Evolutionary conservation across 2,113 vertebrate genomes (phyloP), one percentile per base, ranked within the genome.

Genomic region (Atrichornis clamosus): DNA sequence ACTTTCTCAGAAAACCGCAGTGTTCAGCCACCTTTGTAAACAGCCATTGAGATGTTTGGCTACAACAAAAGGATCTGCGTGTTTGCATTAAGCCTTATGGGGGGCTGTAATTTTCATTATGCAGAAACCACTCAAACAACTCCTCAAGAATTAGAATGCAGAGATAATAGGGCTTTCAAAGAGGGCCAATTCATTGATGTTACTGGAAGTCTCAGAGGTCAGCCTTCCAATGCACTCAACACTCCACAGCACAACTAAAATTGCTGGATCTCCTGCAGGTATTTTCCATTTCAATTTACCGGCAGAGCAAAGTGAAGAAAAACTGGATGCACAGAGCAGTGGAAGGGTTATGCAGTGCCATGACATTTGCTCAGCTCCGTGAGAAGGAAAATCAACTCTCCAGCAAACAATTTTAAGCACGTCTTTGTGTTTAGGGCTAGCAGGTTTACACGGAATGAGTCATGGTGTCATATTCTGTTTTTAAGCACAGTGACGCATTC

Each of bases 81-180:
- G 39, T 78, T 91, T 89, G 75, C 49, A 59, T 74, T 75, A 70
- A 92, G 42, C 59, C 42, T 63, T 42, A 10, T 13, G 47, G 65
- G 88, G 70, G 63, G 64, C 76, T 84, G 68, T 50, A 92, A 93
- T 93, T 80, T 80, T 93, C 47, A 74, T 95, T 88, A 90, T 35
- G 50, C 70, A 95, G 79, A 81, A 92, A 77, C 50, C 83, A 86
- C 77, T 91, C 56, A n/a, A 83, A 65, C 5, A n/a, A 7, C 55
- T 56, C 59, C 80, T 87, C 35, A 65, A 70, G 62, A 33, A 72
- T 47, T 62, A 85, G 67, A 82, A 84, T 41, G 67, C 47, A 58
- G 53, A 39, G 75, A 16, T 93, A 93, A 85, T 15, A 58, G 27
- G 35, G 59, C 37, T 78, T 94, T 77, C 81, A 87, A 68, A 52